Percentiles rank a stretch among this genome's conserved stretches.
Evolutionary conservation across 1,140 invertebrate genomes (phyloP).

Genomic region (Subanguina moxae): DNA sequence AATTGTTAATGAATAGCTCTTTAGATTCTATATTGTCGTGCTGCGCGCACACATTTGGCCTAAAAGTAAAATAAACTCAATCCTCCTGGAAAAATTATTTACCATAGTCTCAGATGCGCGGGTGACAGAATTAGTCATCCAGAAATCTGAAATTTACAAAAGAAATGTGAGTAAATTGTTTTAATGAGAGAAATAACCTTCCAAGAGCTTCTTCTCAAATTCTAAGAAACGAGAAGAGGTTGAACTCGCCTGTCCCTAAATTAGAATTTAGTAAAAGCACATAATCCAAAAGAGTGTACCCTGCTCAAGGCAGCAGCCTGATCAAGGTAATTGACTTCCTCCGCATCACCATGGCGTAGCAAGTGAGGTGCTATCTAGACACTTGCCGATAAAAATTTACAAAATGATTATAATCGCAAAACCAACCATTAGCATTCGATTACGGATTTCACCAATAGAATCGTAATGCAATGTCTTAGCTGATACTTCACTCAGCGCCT

Average conservation of each 20-base stretch:
- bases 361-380: slow-evolving; percentile 77
- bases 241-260: neutral
- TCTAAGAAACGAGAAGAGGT: neutral
- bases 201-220: neutral
- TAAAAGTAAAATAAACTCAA: too few relatives aligned
- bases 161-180: too few relatives aligned
- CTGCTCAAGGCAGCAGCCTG: slow-evolving; percentile 67
- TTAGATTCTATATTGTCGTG: too few relatives aligned
- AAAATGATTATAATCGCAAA: too few relatives aligned
- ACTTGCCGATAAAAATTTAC: neutral
- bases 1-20: too few relatives aligned
- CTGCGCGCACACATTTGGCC: too few relatives aligned
- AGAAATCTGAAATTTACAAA: slow-evolving; percentile 90
- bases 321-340: slow-evolving; percentile 77
- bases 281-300: slow-evolving; percentile 4
- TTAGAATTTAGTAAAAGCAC: neutral
- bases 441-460: slow-evolving; percentile 75
- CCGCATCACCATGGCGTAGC: slow-evolving; percentile 74
- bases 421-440: slow-evolving; percentile 72
- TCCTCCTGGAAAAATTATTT: too few relatives aligned
- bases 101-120: slow-evolving; percentile 94
- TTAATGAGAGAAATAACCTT: slow-evolving; percentile 13
- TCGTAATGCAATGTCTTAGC: slow-evolving; percentile 83
- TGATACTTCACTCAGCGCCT: slow-evolving; percentile 77
- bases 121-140: slow-evolving; percentile 93